Percentiles rank a stretch among this genome's conserved stretches.
These are phyloP conservation scores for Copidosoma floridanum DNA, from an alignment of 1,140 invertebrate genomes.

Conservation along the genomic window DNA sequence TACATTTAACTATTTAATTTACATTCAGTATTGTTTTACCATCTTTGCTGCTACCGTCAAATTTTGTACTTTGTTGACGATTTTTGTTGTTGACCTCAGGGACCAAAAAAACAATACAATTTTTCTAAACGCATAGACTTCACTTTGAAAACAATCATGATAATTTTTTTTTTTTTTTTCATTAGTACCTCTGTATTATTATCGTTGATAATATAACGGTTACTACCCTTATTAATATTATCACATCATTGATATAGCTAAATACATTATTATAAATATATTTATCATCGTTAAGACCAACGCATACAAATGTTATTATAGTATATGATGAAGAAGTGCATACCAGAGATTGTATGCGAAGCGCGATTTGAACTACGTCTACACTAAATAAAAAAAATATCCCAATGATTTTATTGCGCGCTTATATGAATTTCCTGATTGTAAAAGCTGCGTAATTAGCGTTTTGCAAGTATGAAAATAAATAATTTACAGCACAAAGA, in stretches of 20 bases:
- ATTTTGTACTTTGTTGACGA: slow-evolving; percentile 11
- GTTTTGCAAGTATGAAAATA: slow-evolving; percentile 22
- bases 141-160: too few relatives aligned
- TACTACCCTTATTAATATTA: slow-evolving; percentile 17
- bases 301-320: slow-evolving; percentile 26
- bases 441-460: slow-evolving; percentile 26
- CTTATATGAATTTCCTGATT: slow-evolving; percentile 19
- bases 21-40: slow-evolving; percentile 46
- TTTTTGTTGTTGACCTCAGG: too few relatives aligned
- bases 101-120: too few relatives aligned
- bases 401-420: slow-evolving; percentile 16
- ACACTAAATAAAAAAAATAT: slow-evolving; percentile 6
- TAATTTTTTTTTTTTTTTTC: slow-evolving; percentile 10
- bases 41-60: slow-evolving; percentile 27
- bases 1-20: slow-evolving; percentile 45
- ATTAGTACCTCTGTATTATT: slow-evolving; percentile 25
- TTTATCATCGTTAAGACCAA: slow-evolving; percentile 25
- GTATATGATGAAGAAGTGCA: slow-evolving; percentile 19
- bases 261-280: slow-evolving; percentile 26
- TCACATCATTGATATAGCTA: slow-evolving; percentile 20
- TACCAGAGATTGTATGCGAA: slow-evolving; percentile 10
- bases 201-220: slow-evolving; percentile 25
- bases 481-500: slow-evolving; percentile 27
- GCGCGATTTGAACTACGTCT: slow-evolving; percentile 13
- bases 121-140: background rate